Evolutionary conservation across 2,113 vertebrate species (phyloP).

Genomic region (Rhegmatorhina hoffmannsi): DNA sequence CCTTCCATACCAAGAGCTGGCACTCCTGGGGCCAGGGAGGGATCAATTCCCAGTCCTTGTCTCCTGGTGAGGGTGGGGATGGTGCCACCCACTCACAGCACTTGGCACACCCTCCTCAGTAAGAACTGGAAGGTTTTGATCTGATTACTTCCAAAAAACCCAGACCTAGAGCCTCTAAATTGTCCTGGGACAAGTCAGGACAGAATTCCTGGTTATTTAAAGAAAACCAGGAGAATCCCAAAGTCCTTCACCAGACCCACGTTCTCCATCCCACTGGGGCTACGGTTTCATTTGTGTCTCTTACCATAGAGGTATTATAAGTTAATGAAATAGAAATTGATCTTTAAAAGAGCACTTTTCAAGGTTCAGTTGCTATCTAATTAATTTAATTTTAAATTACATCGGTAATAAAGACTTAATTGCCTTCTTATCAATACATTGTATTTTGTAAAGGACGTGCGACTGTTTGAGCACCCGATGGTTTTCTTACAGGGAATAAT

Average conservation of each 20-base stretch:
- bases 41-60: background rate
- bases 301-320: constrained; percentile 54
- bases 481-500: constrained; percentile 50
- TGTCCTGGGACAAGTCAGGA: background rate
- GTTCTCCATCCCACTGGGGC: background rate
- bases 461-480: constrained; percentile 17
- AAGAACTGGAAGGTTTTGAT: background rate
- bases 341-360: constrained; percentile 66
- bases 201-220: background rate
- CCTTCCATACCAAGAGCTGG: background rate
- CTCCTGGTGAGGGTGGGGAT: background rate
- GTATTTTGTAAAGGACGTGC: constrained; percentile 63
- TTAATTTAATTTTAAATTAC: constrained; percentile 76
- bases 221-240: background rate
- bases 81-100: accelerated
- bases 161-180: background rate
- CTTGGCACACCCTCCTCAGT: background rate
- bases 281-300: background rate
- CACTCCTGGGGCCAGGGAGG: background rate
- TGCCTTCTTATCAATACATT: constrained; percentile 70
- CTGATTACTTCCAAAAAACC: background rate
- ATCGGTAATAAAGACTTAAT: constrained; percentile 71
- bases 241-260: background rate
- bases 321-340: constrained; percentile 70
- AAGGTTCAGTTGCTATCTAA: constrained; percentile 66